Base-by-base conservation (phyloP, 2,113 vertebrate species). In the Mola mola region DNA sequence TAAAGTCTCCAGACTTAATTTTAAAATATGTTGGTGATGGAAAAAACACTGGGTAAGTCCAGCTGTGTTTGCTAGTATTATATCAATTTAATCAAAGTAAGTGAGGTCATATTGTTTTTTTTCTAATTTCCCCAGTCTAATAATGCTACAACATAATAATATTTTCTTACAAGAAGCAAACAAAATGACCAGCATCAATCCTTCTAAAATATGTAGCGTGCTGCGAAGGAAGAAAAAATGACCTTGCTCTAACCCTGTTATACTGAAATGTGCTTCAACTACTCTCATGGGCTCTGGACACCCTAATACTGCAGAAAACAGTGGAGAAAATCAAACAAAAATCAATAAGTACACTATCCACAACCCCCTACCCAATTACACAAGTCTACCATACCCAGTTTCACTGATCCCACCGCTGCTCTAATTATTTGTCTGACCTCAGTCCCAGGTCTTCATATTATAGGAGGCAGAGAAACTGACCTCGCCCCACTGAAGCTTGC, bases 331-430 rank as follows among this genome's bases (percentile, higher is more conserved):
- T 72, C 49, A 72, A 75, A 72, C 46, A 66, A 66, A 76, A 71
- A 81, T 87, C 75, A 68, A 81, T 81, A 74, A 50, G 13, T 26
- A 49, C 65, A 60, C 66, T 41, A 26, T 66, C 48, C 61, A 66
- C 71, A 80, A 68, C 61, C 57, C 75, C 24, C 37, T 70, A 20
- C 31, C 68, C 68, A 83, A 80, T 86, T 81, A 81, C 37, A 56
- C 29, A 74, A 48, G 9, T 43, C 52, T 42, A 47, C 49, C 0
- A 10, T n/a, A 36, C 28, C 57, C 51, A 57, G 49, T 56, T 71
- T 81, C 64, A 64, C 66, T 15, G 19, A 40, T 68, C 74, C 58
- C 49, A 47, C 34, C 38, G 52, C 41, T 31, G 19, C 21, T 76
- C 55, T 81, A 74, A 85, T 82, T 77, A 82, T 61, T 78, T 52